Conservation (phyloP, 2,888 invertebrate species). For the Cephus runcator region DNA sequence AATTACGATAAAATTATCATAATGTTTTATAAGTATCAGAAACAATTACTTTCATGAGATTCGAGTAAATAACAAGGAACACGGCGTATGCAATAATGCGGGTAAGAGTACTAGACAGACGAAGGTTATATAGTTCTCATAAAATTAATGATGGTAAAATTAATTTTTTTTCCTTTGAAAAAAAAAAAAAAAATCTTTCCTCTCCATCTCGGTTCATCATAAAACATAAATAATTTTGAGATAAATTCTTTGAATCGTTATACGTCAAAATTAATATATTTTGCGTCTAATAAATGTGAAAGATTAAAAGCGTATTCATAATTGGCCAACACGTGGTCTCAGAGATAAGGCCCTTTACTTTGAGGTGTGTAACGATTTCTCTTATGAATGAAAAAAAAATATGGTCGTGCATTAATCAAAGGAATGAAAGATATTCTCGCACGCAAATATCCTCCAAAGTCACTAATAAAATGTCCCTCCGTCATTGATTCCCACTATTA, state of each 20-base stretch:
- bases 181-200: neutral
- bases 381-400: neutral
- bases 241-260: neutral
- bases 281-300: neutral
- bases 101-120: neutral
- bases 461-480: neutral
- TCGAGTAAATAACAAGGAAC: neutral
- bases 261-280: neutral
- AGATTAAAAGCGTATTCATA: neutral
- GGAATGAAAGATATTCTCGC: no score
- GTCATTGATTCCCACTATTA: neutral
- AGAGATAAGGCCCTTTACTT: neutral
- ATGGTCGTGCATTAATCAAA: no score
- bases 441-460: neutral
- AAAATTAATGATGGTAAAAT: neutral
- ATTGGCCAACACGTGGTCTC: neutral
- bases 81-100: no score
- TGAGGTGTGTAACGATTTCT: neutral
- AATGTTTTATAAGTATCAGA: neutral
- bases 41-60: slow-evolving; percentile 14
- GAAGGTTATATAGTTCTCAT: neutral
- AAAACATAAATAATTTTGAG: neutral
- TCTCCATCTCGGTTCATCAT: no score
- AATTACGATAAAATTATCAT: neutral
- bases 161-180: neutral